phyloP scores from a whole-genome alignment of 2,113 vertebrate species.

The Tetrax tetrax region DNA sequence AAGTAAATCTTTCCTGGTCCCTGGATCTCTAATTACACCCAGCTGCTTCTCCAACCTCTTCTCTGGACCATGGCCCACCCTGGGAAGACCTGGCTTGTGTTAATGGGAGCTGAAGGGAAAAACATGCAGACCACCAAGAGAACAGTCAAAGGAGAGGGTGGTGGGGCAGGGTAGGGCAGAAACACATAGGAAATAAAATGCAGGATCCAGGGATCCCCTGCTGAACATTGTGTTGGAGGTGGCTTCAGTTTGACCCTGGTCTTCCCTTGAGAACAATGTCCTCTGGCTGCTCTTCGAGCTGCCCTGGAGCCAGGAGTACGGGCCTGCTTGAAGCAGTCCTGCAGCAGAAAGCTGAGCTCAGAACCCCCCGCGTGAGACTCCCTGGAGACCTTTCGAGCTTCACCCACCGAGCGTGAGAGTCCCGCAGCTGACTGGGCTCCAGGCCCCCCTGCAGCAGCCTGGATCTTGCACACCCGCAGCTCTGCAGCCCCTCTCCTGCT shows the following conservation, averaged over 20 bases:
- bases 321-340: background rate
- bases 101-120: slow-evolving; percentile 47
- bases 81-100: slow-evolving; percentile 53
- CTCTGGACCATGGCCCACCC: slow-evolving; percentile 38
- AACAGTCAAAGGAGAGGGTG: slow-evolving; percentile 31
- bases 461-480: background rate
- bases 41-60: slow-evolving; percentile 51
- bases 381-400: slow-evolving; percentile 25
- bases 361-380: background rate
- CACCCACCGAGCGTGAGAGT: slow-evolving; percentile 31
- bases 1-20: slow-evolving; percentile 4
- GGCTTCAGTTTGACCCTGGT: slow-evolving; percentile 42
- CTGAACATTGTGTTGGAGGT: slow-evolving; percentile 23
- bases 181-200: background rate
- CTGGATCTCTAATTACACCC: slow-evolving; percentile 57
- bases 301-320: background rate
- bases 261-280: slow-evolving; percentile 38
- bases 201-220: slow-evolving; percentile 17
- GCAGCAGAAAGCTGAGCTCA: slow-evolving; percentile 9
- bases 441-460: background rate
- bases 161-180: slow-evolving; percentile 48
- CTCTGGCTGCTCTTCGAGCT: slow-evolving; percentile 55
- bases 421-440: background rate
- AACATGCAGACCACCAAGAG: slow-evolving; percentile 58
- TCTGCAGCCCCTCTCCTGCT: background rate